Evolutionary conservation across 1,140 invertebrate genomes (phyloP).

Genomic region (Plutomurus gul): DNA sequence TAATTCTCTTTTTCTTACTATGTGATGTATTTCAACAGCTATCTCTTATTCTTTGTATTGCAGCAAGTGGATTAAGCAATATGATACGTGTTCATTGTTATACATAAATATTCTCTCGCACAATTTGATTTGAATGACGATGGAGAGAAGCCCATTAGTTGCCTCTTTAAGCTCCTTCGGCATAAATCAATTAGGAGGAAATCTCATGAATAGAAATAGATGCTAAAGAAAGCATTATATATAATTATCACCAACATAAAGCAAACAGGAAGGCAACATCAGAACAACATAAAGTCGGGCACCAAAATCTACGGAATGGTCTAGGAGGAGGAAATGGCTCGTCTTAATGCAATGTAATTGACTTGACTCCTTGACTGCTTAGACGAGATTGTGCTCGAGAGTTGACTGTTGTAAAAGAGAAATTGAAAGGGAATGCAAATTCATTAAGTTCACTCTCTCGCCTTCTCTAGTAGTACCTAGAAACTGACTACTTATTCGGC

Average conservation of each 20-base stretch:
- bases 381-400: conserved; percentile 2
- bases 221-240: background rate
- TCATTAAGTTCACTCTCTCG: background rate
- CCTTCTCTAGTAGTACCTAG: background rate
- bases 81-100: too few species aligned
- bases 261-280: background rate
- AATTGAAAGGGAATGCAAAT: background rate
- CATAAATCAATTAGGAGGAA: background rate
- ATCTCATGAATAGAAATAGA: conserved; percentile 11
- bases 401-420: conserved; percentile 1
- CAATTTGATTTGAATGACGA: background rate
- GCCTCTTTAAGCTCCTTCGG: background rate
- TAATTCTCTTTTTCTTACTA: too few species aligned
- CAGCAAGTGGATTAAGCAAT: too few species aligned
- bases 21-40: too few species aligned
- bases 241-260: conserved; percentile 3
- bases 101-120: too few species aligned
- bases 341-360: conserved; percentile 1
- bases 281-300: background rate
- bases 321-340: background rate
- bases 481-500: background rate
- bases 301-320: background rate
- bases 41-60: too few species aligned
- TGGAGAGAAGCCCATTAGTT: background rate
- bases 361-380: conserved; percentile 7